Base-by-base conservation (phyloP, 2,888 invertebrate species). In the Empis livida region DNA sequence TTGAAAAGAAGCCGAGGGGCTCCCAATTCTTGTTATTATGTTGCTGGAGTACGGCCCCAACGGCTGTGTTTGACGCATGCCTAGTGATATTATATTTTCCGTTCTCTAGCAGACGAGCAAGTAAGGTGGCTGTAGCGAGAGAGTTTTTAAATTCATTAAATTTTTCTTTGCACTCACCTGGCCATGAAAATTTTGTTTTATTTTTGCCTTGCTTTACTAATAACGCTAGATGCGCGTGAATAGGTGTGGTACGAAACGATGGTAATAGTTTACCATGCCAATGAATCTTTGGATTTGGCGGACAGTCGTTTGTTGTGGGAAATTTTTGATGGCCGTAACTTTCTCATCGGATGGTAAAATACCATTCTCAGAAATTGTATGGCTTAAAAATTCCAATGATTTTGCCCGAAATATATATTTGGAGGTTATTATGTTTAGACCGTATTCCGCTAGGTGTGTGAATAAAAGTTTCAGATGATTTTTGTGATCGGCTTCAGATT, bases 381-480 rank as follows among this genome's bases (percentile, higher is more conserved):
- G 17, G 6, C 44, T 30, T 9, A 48, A 17, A 23, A 43, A 47
- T 27, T 42, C 17, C 4, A 45, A 4, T 11, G 27, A 38, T 1
- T 17, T 10, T 1, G 1, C 16, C 5, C 43, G 47, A 17, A 49
- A 49, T 3, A 23, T n/a, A 16, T 41, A 46, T 30, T 49, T 54
- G 0, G 10, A 27, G 6, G 47, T 16, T 30, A 56, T 58, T 17
- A 58, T 51, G 2, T 44, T 37, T 9, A 59, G 14, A 4, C 56
- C 55, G 30, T 49, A 49, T 20, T 56, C 44, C 3, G 43, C 23
- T 9, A 59, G 40, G 14, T 53, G 45, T 15, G n/a, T 44, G n/a
- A 10, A 57, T 51, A 17, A 58, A 44, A 16, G 10, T 10, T 14
- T 44, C 10, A 1, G 58, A n/a, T n/a, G n/a, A n/a, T n/a, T n/a